Conservation (phyloP, 2,797 vertebrate species). For the Acestrorhynchus altus region DNA sequence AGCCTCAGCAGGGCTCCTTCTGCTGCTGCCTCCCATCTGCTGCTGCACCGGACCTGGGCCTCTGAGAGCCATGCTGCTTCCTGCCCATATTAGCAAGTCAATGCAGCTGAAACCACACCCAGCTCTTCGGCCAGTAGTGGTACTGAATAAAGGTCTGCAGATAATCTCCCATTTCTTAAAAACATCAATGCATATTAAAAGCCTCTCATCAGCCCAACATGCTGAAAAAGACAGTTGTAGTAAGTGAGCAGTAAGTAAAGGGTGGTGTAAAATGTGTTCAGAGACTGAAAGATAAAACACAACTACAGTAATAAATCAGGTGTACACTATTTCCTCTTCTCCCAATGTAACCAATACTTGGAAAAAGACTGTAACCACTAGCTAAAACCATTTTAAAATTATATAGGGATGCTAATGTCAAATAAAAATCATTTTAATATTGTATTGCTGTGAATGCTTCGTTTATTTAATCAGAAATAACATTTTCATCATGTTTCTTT, state of each 20-base stretch:
- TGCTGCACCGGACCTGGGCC: slow-evolving; percentile 46
- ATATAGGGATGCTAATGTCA: no score
- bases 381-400: no score
- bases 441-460: no score
- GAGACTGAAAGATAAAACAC: background rate
- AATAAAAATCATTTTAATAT: no score
- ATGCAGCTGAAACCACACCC: slow-evolving; percentile 45
- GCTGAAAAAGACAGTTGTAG: background rate
- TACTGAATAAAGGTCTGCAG: background rate
- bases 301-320: no score
- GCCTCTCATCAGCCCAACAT: background rate
- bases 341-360: no score
- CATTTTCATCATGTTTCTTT: no score
- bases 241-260: no score
- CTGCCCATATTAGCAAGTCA: slow-evolving; percentile 65
- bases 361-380: no score
- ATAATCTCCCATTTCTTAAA: background rate
- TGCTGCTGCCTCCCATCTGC: slow-evolving; percentile 62
- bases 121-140: background rate
- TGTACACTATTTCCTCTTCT: no score
- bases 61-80: slow-evolving; percentile 45
- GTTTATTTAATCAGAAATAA: no score
- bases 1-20: slow-evolving; percentile 54
- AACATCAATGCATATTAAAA: background rate
- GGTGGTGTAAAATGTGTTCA: background rate